Evolutionary conservation across 2,113 vertebrate species (phyloP), one percentile per base, ranked within the genome.

Genomic region (Phylloscopus trochiloides): DNA sequence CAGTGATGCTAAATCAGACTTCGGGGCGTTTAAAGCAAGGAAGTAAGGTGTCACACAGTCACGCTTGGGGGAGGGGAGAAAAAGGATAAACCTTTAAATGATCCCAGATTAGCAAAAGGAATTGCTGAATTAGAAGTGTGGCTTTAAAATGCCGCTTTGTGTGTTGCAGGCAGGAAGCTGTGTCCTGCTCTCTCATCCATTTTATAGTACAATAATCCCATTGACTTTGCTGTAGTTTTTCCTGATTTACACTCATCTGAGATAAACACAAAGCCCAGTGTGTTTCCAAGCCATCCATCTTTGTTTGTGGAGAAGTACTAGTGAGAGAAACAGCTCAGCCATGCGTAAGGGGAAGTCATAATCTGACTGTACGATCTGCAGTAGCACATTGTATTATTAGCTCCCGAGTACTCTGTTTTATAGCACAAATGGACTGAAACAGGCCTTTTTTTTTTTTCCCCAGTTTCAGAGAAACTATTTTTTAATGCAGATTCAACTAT

Each of bases 281-380:
- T 88, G 72, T 93, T 90, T 92, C 63, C 67, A 94, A 95, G 85
- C 40, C 74, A 83, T 96, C 78, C 72, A 31, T 96, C 96, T 93
- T 94, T 77, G 51, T 86, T 95, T 88, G 75, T 76, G 36, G 51
- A 88, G 85, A 86, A 29, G 54, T 71, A 19, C 51, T 67, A 51
- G 40, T 72, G 90, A 92, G 87, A 74, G 67, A 59, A 94, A 70
- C 85, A 83, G 63, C 55, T 93, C 78, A 92, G 51, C 67, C 71
- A 48, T 74, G 88, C 4, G 6, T 88, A 83, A 90, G 79, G 48
- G 48, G 45, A 83, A 90, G 71, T 93, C 67, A 88, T 83, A 73
- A 88, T 90, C 71, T 47, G 50, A 54, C 50, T 73, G 63, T 28
- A 80, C 2, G 7, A 71, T 86, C 82, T 77, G 67, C 78, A 80